A percentile compares a stretch with the other conserved stretches of the same genome.
phyloP scores from a whole-genome alignment of 1,140 invertebrate genomes.

The Bombyx mori region ASM3026992v2 NC_085114.1:8582001-8582500 shows the following conservation, averaged over 20 bases:
- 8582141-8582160: conserved; percentile 76
- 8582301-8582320: conserved; percentile 79
- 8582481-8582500: conserved; percentile 41
- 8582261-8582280: conserved; percentile 77
- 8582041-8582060: too few species aligned
- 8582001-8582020: too few species aligned
- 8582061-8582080: too few species aligned
- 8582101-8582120: conserved; percentile 51
- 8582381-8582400: neutral
- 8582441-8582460: conserved; percentile 3
- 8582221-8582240: conserved; percentile 69
- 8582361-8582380: conserved; percentile 31
- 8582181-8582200: conserved; percentile 74
- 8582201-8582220: conserved; percentile 74
- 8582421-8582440: too few species aligned
- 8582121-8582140: conserved; percentile 72
- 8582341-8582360: conserved; percentile 23
- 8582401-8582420: neutral
- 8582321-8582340: conserved; percentile 73
- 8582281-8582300: conserved; percentile 76
- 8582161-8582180: conserved; percentile 74
- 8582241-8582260: conserved; percentile 58
- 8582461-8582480: conserved; percentile 39
- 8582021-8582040: too few species aligned
- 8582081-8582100: conserved; percentile 43